Base-by-base conservation (phyloP, 1,140 invertebrate genomes). In the Hylaeus volcanicus region DNA sequence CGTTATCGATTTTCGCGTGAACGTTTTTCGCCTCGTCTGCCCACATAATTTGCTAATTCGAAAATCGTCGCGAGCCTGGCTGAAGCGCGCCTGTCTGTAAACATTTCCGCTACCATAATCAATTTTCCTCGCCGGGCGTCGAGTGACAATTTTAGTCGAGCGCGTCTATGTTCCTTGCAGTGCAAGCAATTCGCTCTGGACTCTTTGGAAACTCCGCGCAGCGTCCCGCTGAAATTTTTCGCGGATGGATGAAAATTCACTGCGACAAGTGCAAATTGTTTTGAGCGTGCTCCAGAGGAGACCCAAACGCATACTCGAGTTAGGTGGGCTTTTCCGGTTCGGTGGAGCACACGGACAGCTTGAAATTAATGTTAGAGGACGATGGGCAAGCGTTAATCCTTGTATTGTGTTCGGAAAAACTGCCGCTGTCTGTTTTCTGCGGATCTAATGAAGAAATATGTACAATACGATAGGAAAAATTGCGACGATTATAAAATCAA, bases 101-200 rank as follows among this genome's bases (percentile, higher is more conserved):
- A 73, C 61, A 79, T 73, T 79, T 56, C 60, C 60, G n/a, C 48
- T 53, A 26, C 51, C 70, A 65, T 79, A 73, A 79, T 79, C 61
- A 65, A 73, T 73, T 79, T 79, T 73, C 58, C 51, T 8, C 39
- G 26, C 41, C 15, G 11, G 15, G 58, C 39, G 39, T 64, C n/a
- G 58, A 51, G 48, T 63, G 69, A 79, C 69, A 79, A 73, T 79
- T 73, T 41, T 6, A 39, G 45, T 45, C 9, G 39, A 11, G 39
- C 6, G 61, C n/a, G 41, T 5, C 1, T 43, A 9, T 37, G 37
- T 26, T 26, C 51, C 6, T 55, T 11, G 11, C 51, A 14, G 6
- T n/a, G 56, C 66, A 61, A 77, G 71, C 56, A 78, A 71, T 64
- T 72, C 45, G 58, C 45, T 41, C 64, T 41, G 8, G 41, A 39